Evolutionary conservation across 1,140 invertebrate species (phyloP), one percentile per base, ranked within the genome.

Genomic region (Leguminivora glycinivorella): DNA sequence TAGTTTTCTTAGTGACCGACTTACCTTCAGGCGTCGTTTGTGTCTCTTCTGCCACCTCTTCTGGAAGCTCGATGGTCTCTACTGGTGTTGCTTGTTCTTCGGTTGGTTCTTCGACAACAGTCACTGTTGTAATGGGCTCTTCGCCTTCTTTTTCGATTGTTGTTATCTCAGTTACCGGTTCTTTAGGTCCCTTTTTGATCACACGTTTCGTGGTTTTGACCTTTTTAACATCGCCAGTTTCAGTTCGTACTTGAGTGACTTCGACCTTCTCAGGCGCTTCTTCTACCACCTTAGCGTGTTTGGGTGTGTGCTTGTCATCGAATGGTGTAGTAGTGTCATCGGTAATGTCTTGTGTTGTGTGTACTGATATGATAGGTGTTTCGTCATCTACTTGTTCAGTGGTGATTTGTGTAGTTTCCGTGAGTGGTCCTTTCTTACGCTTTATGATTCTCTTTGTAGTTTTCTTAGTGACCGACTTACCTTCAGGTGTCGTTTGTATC

Each of bases 371-470:
- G n/a, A 25, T 5, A 1, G 81, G 84, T 67, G 79, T 75, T 73
- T 81, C 71, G 26, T 81, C 82, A 70, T 85, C 17, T 77, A 78
- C 26, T 79, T 82, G 75, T 70, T 79, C 73, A 24, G 76, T 68
- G 9, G 75, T 82, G 22, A 79, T 77, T 56, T 83, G 78, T 69
- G 82, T 81, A 4, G 77, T 82, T 70, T 77, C 72, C 7, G 73
- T 10, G 0, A 47, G n/a, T 47, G 43, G 43, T 6, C 74, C 72
- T 31, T 75, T 70, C 31, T 76, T 76, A 38, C 70, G 70, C 67
- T 81, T 83, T 7, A 75, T 70, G 5, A 74, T 71, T 10, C 81
- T 77, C 72, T 80, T 92, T 40, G 88, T 92, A 0, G 81, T 76
- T 19, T 84, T 85, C 38, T 86, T 81, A 70, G 77, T 74, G 14